Base-by-base conservation (phyloP, 2,888 invertebrate species). In the Arge pagana region DNA sequence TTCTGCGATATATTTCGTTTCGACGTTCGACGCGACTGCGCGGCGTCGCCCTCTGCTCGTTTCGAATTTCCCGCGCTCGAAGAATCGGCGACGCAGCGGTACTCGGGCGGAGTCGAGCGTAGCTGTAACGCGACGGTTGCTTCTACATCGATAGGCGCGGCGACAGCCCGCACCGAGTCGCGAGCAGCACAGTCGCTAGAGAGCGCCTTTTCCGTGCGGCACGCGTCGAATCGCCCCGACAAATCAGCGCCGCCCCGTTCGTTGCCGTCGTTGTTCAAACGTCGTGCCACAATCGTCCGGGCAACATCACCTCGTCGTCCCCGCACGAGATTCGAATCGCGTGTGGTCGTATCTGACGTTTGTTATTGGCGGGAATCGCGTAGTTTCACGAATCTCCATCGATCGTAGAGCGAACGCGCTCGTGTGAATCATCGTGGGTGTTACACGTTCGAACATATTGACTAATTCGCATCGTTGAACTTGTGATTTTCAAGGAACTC, bases 101-200 rank as follows among this genome's bases (percentile, higher is more conserved):
- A 42, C 56, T 56, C 48, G 5, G 19, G 3, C 10, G 18, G n/a
- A n/a, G 30, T 37, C 61, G 64, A 60, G 15, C 4, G 13, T 1
- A 13, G 33, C 49, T 65, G 65, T 57, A 16, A 4, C 18, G 8
- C n/a, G n/a, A n/a, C n/a, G n/a, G n/a, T n/a, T n/a, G n/a, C n/a
- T n/a, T n/a, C n/a, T n/a, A n/a, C n/a, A n/a, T n/a, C n/a, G n/a
- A n/a, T n/a, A n/a, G 60, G 59, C 48, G 50, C 51, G 40, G 54
- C 42, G 59, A 59, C 56, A n/a, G 63, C 60, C 55, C 61, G 69
- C 62, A 59, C 35, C 49, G 48, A 50, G 52, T 52, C 52, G 54
- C 55, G 55, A 60, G 45, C 50, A 50, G 55, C 59, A 68, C 71
- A 72, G 70, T 71, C 70, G 72, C 68, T 54, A 68, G 69, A 67